Evolutionary conservation across 64 coral and sea anemone species (phyloP).

Genomic region (Pachyseris speciosa): DNA sequence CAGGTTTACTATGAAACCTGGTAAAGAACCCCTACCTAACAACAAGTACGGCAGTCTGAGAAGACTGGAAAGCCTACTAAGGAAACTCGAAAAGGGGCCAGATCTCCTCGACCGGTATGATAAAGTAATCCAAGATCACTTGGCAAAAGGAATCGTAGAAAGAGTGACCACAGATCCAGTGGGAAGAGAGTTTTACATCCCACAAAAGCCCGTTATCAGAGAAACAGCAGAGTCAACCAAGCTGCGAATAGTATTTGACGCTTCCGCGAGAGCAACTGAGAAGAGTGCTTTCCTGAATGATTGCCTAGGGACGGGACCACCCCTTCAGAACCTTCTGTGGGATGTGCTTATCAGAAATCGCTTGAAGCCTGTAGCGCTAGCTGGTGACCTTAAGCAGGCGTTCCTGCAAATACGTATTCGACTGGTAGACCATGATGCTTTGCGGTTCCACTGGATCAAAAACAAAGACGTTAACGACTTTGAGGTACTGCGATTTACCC

Average conservation of each 20-base stretch:
- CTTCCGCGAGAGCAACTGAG: not conserved
- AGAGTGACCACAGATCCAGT: not conserved
- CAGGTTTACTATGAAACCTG: slow-evolving; percentile 57
- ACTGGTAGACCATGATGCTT: not conserved
- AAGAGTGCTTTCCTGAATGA: slow-evolving; percentile 28
- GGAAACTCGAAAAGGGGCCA: slow-evolving; percentile 22
- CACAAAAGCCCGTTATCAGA: slow-evolving; percentile 41
- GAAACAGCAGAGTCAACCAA: slow-evolving; percentile 32
- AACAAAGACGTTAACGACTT: slow-evolving; percentile 7
- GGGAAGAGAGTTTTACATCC: slow-evolving; percentile 54
- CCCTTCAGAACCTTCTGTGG: slow-evolving; percentile 30
- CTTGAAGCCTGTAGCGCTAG: slow-evolving; percentile 1
- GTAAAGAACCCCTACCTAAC: slow-evolving; percentile 4
- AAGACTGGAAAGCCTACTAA: slow-evolving; percentile 17
- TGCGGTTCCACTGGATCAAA: slow-evolving; percentile 26
- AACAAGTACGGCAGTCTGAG: slow-evolving; percentile 50
- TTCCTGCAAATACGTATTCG: slow-evolving; percentile 23
- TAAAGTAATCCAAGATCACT: slow-evolving; percentile 52
- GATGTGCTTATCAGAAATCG: slow-evolving; percentile 20
- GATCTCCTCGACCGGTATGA: slow-evolving; percentile 25
- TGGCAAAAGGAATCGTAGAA: slow-evolving; percentile 40
- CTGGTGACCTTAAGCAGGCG: slow-evolving; percentile 47
- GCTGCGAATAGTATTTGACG: slow-evolving; percentile 4
- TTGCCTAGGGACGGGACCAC: slow-evolving; percentile 59
- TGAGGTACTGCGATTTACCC: slow-evolving; percentile 4